These are phyloP conservation scores for Alligator mississippiensis DNA, from an alignment of 2,113 vertebrate genomes.

Conservation along the genomic window DNA sequence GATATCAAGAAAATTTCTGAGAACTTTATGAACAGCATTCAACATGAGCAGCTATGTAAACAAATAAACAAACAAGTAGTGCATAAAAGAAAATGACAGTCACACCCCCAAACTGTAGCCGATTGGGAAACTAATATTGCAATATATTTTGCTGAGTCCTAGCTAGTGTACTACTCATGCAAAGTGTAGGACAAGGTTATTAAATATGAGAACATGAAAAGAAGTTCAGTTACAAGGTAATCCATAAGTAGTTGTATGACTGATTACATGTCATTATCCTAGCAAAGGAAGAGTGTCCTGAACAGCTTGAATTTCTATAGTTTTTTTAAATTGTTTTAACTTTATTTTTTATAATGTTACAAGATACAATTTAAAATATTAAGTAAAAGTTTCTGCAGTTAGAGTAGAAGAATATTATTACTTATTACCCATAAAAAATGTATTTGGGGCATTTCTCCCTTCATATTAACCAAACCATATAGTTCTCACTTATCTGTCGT, in stretches of 20 bases:
- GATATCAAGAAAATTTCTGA: fast-evolving
- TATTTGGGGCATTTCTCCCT: neutral
- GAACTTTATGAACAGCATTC: neutral
- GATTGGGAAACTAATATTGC: neutral
- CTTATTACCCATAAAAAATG: neutral
- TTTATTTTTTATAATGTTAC: neutral
- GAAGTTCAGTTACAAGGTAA: fast-evolving
- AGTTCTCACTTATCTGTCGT: neutral
- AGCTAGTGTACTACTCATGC: neutral
- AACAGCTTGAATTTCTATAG: neutral
- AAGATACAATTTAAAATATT: neutral
- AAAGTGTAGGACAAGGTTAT: neutral
- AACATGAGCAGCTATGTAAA: no score
- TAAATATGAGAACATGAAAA: neutral
- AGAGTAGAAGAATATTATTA: neutral
- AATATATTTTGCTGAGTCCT: neutral
- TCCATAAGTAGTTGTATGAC: neutral
- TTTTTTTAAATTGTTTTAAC: neutral
- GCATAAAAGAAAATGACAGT: neutral
- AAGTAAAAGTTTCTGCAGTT: fast-evolving
- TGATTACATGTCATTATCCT: neutral
- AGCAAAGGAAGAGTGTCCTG: neutral
- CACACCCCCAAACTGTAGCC: no score
- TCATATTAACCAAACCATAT: neutral
- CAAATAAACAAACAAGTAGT: no score